These are phyloP conservation scores for Eurytoma adleriae DNA, from an alignment of 2,888 invertebrate genomes.

Conservation along the genomic window DNA sequence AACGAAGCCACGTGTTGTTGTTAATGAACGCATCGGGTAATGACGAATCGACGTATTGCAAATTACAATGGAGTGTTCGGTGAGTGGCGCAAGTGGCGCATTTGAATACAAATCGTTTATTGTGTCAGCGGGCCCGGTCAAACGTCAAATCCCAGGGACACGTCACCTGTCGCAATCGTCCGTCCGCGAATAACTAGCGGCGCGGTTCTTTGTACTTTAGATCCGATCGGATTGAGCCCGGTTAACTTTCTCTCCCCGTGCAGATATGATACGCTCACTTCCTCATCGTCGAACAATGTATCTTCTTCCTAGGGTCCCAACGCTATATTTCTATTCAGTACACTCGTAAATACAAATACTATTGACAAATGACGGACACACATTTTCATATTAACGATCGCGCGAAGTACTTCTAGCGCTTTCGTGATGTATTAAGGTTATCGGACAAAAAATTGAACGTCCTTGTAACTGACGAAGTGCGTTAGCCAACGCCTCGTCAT, in stretches of 20 bases:
- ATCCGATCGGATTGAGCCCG: constrained; percentile 25
- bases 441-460: too few relatives aligned
- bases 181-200: background rate
- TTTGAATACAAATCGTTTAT: constrained; percentile 60
- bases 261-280: background rate
- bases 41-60: background rate
- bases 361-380: too few relatives aligned
- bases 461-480: too few relatives aligned
- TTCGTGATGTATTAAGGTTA: too few relatives aligned
- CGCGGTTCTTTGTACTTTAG: background rate
- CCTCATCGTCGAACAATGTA: background rate
- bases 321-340: too few relatives aligned
- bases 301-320: too few relatives aligned
- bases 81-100: constrained; percentile 18
- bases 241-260: background rate
- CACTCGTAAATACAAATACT: too few relatives aligned
- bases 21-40: too few relatives aligned
- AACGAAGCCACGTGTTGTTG: too few relatives aligned
- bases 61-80: constrained; percentile 13
- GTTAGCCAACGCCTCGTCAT: too few relatives aligned
- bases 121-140: constrained; percentile 56
- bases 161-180: constrained; percentile 58
- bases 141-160: constrained; percentile 58
- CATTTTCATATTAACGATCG: too few relatives aligned
- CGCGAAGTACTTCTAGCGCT: too few relatives aligned